Base-by-base conservation (phyloP, 2,888 invertebrate species). In the Platypus cylindrus region DNA sequence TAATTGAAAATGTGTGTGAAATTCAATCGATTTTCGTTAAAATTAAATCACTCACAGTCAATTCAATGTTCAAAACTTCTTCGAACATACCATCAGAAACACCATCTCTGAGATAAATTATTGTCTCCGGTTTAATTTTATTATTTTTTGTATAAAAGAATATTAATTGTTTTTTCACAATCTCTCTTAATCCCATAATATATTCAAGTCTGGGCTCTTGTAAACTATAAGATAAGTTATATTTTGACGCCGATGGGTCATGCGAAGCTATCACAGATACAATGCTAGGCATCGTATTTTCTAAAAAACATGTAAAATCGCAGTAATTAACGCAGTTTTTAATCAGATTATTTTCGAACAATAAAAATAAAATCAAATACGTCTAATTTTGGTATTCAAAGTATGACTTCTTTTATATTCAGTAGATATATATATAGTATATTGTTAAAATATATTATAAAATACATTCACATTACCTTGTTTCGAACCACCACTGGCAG, bases 41-140 rank as follows among this genome's bases (percentile, higher is more conserved):
- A 12, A 20, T 11, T 12, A 9, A 12, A 11, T 11, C 12, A 22
- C 24, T 9, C 34, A 22, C 30, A 25, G 3, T 16, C 13, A 35
- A 14, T 18, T 35, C 35, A 2, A 3, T 17, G 3, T 16, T 5
- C 11, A 25, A 13, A 18, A 35, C 30, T 8, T 12, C 44, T 3
- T 66, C 61, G 53, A 87, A 86, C 47, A 89, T 84, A 0, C 87
- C 86, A 50, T 89, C 87, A 0, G 83, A 81, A 0, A 90, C 89
- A 0, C 89, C 89, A 54, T 90, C 89, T 1, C 90, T 71, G 58
- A 78, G 81, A 37, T 84, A 81, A 29, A 81, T 71, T 32, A 90
- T 76, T 45, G 68, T 70, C 25, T 54, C 52, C 0, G 84, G 84
- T 37, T 71, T 59, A 3, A n/a, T 11, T 0, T 54, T 55, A 3